Base-by-base conservation (phyloP, 2,888 invertebrate species). In the Pteria penguin region DNA sequence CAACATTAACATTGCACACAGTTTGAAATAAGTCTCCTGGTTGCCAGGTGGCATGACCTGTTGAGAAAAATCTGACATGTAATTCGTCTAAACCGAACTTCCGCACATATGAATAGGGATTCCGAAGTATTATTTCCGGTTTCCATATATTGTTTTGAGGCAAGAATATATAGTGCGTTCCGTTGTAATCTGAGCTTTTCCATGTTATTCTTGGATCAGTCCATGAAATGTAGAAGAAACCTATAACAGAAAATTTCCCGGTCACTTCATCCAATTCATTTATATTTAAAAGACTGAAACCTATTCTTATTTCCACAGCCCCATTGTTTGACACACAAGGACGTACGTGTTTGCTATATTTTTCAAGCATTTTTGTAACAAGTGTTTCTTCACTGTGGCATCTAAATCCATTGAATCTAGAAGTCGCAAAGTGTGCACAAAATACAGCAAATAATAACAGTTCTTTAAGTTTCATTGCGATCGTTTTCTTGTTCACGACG, bases 261-360 rank as follows among this genome's bases (percentile, higher is more conserved):
- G 65, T 70, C 0, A 79, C 75, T 60, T 78, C 82, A 36, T 83
- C 77, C 0, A 83, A 55, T 33, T 78, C 82, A 55, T 76, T 72
- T 22, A 82, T 60, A 22, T 72, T 55, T 18, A 80, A 27, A 11
- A 80, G 29, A 54, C 58, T 32, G 27, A 82, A 77, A 4, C 55
- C 61, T 0, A 80, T 54, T 14, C 66, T 74, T n/a, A 82, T 74
- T 0, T 27, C 22, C 3, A 72, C 74, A 5, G 74, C 36, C 24
- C 55, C n/a, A 3, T 58, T 26, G 29, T 74, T 70, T 45, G 76
- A 63, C 24, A 61, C 29, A 1, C 60, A 60, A 8, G 82, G 82
- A 27, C 79, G 61, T 11, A 82, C 52, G 32, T 80, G 24, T 52
- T 63, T 78, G 58, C 72, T 76, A 55, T 76, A 78, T n/a, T n/a